phyloP scores from a whole-genome alignment of 2,797 vertebrate genomes.

The Eulemur coronatus region DNA sequence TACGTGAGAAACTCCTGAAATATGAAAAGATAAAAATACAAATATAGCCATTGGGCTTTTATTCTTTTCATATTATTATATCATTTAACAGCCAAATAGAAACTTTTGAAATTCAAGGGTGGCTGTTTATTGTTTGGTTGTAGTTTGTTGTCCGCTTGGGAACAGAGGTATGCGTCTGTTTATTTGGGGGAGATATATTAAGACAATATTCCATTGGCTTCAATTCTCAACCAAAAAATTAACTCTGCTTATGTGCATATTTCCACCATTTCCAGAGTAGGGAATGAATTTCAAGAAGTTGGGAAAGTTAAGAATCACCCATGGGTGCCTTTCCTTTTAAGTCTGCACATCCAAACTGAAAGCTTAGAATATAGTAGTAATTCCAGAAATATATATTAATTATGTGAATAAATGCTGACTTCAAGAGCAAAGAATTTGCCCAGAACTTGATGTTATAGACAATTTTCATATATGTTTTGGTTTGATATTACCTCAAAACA shows the following conservation, averaged over 20 bases:
- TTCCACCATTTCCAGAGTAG: neutral
- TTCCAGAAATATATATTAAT: neutral
- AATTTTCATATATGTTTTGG: neutral
- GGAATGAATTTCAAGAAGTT: neutral
- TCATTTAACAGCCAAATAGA: constrained; percentile 6
- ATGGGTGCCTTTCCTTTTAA: neutral
- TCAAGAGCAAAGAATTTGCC: neutral
- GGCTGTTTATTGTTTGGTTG: neutral
- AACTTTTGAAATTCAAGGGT: neutral
- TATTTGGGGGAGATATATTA: neutral
- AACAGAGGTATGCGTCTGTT: neutral
- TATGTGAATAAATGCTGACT: neutral
- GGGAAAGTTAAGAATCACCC: neutral
- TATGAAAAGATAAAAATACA: neutral
- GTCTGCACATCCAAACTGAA: neutral
- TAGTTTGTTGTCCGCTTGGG: neutral
- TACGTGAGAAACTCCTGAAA: neutral
- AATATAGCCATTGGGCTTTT: rapidly evolving
- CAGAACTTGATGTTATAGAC: neutral
- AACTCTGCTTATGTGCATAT: neutral
- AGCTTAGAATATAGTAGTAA: neutral
- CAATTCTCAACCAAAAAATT: neutral
- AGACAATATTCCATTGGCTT: neutral
- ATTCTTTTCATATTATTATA: neutral
- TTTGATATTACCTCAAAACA: neutral